Conservation (phyloP, 2,797 vertebrate genomes). For the Amazona ochrocephala region DNA sequence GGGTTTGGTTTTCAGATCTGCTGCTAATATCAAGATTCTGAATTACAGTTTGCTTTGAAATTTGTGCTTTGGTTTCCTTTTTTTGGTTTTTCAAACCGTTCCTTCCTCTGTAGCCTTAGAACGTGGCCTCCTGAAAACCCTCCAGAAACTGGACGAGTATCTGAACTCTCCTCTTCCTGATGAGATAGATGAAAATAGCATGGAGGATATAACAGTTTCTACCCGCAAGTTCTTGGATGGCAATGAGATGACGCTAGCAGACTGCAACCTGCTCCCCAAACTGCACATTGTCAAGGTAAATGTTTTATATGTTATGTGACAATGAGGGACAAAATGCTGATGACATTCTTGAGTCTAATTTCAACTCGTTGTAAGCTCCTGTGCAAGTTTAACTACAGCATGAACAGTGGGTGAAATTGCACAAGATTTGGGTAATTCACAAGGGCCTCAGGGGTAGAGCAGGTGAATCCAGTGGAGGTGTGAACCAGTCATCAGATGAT, state of each 20-base stretch:
- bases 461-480: neutral
- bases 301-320: neutral
- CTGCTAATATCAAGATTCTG: fast-evolving
- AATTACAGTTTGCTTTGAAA: neutral
- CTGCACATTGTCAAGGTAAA: conserved; percentile 96
- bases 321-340: fast-evolving
- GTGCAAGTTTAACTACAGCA: fast-evolving
- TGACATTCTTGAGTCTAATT: fast-evolving
- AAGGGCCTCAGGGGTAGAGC: neutral
- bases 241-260: conserved; percentile 95
- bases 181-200: conserved; percentile 97
- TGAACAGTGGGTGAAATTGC: fast-evolving
- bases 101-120: conserved; percentile 81
- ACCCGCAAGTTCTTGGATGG: conserved; percentile 93
- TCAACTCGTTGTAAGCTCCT: neutral
- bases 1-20: neutral
- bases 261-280: conserved; percentile 97
- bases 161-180: conserved; percentile 91
- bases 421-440: fast-evolving
- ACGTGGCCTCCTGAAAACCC: conserved; percentile 91
- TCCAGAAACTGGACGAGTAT: conserved; percentile 97
- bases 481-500: neutral
- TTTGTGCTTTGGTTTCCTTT: neutral
- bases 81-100: neutral
- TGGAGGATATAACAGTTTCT: conserved; percentile 89